A percentile compares a stretch with the other conserved stretches of the same genome.
Evolutionary conservation across 2,797 vertebrate genomes (phyloP).

Genomic region (Euthynnus affinis): DNA sequence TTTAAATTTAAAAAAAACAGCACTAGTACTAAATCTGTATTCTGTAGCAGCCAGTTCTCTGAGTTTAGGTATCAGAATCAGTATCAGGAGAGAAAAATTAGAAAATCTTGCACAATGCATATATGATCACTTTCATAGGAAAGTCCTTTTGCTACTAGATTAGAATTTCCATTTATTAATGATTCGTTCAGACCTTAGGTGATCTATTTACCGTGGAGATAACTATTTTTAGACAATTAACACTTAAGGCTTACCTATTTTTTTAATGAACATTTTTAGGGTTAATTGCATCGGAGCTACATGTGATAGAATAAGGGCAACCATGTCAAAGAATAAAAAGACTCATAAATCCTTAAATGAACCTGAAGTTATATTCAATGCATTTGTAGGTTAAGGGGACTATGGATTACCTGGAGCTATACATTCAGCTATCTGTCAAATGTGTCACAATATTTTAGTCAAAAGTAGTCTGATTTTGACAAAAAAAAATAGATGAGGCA

Average conservation of each 20-base stretch:
- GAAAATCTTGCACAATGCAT: slow-evolving; percentile 8
- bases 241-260: slow-evolving; percentile 74
- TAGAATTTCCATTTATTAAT: slow-evolving; percentile 62
- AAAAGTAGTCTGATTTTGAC: background rate
- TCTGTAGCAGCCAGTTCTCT: background rate
- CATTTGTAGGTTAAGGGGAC: slow-evolving; percentile 22
- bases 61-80: slow-evolving; percentile 6
- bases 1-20: background rate
- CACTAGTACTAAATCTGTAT: background rate
- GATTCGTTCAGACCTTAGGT: slow-evolving; percentile 70
- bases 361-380: slow-evolving; percentile 41
- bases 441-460: background rate
- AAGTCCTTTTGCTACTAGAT: slow-evolving; percentile 39
- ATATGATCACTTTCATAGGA: slow-evolving; percentile 13
- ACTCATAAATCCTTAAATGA: slow-evolving; percentile 45
- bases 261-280: slow-evolving; percentile 74
- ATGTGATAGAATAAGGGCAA: slow-evolving; percentile 77
- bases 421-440: background rate
- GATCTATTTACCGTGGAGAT: slow-evolving; percentile 70
- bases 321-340: slow-evolving; percentile 59
- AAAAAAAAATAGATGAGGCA: background rate
- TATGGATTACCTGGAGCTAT: slow-evolving; percentile 3
- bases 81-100: background rate
- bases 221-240: slow-evolving; percentile 83
- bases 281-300: slow-evolving; percentile 80